phyloP scores from a whole-genome alignment of 1,140 invertebrate species.

The Lysiphlebus fabarum region DNA sequence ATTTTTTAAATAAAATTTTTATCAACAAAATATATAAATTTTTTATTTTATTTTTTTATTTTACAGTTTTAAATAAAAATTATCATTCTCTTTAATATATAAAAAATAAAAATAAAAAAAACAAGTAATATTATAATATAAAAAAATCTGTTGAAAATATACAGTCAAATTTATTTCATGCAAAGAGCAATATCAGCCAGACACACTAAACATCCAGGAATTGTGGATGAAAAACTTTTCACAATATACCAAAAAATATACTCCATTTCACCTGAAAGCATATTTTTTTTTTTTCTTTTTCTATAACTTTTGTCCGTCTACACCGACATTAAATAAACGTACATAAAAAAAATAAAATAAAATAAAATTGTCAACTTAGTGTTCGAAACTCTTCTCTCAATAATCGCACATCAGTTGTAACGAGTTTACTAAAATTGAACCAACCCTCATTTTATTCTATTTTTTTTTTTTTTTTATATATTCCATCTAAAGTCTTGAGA shows the following conservation, averaged over 20 bases:
- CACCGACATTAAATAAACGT: background rate
- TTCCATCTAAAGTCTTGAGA: background rate
- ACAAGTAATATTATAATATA: too few species aligned
- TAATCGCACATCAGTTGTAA: constrained; percentile 2
- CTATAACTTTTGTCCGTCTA: background rate
- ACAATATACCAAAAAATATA: constrained; percentile 9
- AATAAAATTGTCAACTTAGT: constrained; percentile 1
- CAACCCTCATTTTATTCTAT: background rate
- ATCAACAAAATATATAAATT: too few species aligned
- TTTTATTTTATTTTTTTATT: too few species aligned
- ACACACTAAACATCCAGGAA: background rate
- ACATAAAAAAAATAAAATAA: background rate
- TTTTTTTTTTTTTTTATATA: background rate
- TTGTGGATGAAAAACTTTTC: constrained; percentile 17
- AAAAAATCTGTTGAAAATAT: too few species aligned
- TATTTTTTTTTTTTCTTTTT: background rate
- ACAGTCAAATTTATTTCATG: background rate
- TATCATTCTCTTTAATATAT: too few species aligned
- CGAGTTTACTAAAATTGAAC: background rate
- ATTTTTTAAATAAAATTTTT: too few species aligned
- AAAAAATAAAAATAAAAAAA: too few species aligned
- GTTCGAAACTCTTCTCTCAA: background rate
- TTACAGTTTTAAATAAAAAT: too few species aligned
- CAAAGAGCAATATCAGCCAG: background rate
- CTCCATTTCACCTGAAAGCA: constrained; percentile 4